Evolutionary conservation across 2,797 vertebrate genomes (phyloP), one percentile per base, ranked within the genome.

Genomic region (Sebastolobus alascanus): DNA sequence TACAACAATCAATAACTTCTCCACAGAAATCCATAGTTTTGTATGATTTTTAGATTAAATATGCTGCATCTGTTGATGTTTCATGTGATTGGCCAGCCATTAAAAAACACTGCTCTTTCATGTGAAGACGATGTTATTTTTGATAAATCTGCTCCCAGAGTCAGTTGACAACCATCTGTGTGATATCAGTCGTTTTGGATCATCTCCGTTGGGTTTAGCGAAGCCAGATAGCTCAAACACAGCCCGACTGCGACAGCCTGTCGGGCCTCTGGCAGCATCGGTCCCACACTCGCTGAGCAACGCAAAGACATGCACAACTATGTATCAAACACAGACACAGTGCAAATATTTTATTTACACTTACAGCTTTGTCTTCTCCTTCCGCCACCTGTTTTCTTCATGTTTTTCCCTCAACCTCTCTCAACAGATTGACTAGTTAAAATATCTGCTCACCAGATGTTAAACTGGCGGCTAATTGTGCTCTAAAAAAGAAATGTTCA

Each of bases 401-500:
- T 25, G 29, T 58, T 74, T 58, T 74, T 6, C 61, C 72, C 43
- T 68, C 54, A 76, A 80, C 70, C 58, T 59, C 7, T 2, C 52
- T 40, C 64, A 8, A 37, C 84, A 84, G 75, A 81, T 58, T 71
- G 77, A 81, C 59, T 8, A 59, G 71, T 63, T 77, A 16, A 63
- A 80, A 40, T 73, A 75, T 77, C 59, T 63, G 68, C 59, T 77
- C 68, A 8, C 54, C 87, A 89, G 86, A 91, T 90, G 89, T 82
- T 79, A 58, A 79, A 85, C 68, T 12, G 52, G 16, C 7, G 8
- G 68, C 40, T 77, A 65, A 79, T 70, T 80, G 75, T 56, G 75
- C 52, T 76, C 43, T 6, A 29, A 66, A 29, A 55, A 73, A 56
- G 16, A 78, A 38, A 67, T 6, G 31, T 46, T 66, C 12, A 29